phyloP scores from a whole-genome alignment of 2,113 vertebrate genomes.

The Phrynosoma platyrhinos region DNA sequence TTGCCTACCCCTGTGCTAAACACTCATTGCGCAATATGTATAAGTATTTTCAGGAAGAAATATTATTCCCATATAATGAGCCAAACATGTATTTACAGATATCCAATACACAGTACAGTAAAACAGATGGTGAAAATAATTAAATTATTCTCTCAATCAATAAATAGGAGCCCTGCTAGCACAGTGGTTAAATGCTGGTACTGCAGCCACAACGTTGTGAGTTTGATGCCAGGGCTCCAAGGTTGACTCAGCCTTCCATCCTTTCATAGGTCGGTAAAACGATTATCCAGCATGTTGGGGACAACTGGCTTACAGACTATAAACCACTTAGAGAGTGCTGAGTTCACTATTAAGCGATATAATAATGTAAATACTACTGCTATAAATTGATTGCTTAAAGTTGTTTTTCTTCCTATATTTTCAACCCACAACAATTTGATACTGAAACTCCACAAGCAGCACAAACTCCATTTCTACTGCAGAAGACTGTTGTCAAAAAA shows the following conservation, averaged over 20 bases:
- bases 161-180: background rate
- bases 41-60: background rate
- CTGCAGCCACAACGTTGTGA: too few species aligned
- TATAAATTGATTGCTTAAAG: background rate
- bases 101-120: background rate
- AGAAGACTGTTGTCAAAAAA: slow-evolving; percentile 18
- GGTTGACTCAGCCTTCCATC: too few species aligned
- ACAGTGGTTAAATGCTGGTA: too few species aligned
- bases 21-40: slow-evolving; percentile 1
- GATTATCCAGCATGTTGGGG: too few species aligned
- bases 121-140: background rate
- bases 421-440: slow-evolving; percentile 14
- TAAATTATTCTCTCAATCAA: background rate
- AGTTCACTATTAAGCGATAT: too few species aligned
- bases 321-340: too few species aligned
- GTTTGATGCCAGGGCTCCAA: too few species aligned
- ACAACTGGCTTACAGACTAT: too few species aligned
- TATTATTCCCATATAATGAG: background rate
- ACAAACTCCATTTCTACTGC: slow-evolving; percentile 12
- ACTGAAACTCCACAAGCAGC: background rate
- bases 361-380: too few species aligned
- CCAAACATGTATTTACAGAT: background rate
- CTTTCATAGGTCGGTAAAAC: too few species aligned
- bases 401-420: background rate
- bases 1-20: too few species aligned